These are phyloP conservation scores for Chelonoidis abingdonii DNA, from an alignment of 2,113 vertebrate species.

Conservation along the genomic window DNA sequence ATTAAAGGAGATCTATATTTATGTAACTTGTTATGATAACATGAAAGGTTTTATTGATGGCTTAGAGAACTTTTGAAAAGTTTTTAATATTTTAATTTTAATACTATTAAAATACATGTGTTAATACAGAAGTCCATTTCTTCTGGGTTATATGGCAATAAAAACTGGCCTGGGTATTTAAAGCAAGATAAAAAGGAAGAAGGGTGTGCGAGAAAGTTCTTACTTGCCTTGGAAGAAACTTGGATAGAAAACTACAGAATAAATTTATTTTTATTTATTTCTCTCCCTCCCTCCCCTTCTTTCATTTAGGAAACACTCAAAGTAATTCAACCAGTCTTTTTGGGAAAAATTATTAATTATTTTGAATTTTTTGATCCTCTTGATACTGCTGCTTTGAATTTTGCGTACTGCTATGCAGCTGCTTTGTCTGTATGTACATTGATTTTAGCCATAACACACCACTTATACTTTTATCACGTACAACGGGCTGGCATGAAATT, in stretches of 20 bases:
- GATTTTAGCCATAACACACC: constrained; percentile 83
- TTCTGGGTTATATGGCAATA: neutral
- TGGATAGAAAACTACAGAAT: rapidly evolving
- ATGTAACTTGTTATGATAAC: neutral
- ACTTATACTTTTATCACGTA: constrained; percentile 91
- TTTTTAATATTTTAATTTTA: neutral
- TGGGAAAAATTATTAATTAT: constrained; percentile 88
- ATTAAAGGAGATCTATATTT: neutral
- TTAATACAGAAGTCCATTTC: neutral
- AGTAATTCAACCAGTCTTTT: constrained; percentile 87
- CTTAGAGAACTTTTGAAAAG: neutral
- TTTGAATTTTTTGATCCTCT: constrained; percentile 82
- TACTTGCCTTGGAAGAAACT: neutral
- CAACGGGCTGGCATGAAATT: constrained; percentile 91
- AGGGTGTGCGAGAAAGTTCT: neutral
- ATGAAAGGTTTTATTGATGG: neutral
- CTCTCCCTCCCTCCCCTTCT: neutral
- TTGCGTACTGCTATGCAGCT: constrained; percentile 78
- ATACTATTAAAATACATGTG: neutral
- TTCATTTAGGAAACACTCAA: constrained; percentile 85
- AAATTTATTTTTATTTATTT: constrained; percentile 2
- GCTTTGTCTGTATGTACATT: constrained; percentile 82
- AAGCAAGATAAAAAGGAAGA: neutral
- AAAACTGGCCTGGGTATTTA: constrained; percentile 3
- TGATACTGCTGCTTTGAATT: constrained; percentile 51